These are phyloP conservation scores for Anhinga rufa DNA, from an alignment of 2,113 vertebrate genomes.

Conservation along the genomic window DNA sequence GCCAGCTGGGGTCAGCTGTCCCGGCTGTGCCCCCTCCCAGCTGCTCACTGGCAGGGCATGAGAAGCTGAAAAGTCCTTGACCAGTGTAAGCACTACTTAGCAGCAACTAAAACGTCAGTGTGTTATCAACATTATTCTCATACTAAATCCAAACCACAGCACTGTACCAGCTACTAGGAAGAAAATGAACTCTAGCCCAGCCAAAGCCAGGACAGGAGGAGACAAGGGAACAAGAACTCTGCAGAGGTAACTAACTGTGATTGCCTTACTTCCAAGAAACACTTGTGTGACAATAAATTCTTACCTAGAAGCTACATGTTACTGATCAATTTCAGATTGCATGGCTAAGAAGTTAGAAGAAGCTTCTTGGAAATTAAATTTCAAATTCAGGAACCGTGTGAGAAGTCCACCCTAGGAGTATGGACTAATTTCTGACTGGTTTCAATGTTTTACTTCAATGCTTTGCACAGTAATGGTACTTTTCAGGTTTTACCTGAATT, in stretches of 20 bases:
- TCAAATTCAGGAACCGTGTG: neutral
- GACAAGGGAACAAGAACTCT: neutral
- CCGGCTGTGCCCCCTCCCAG: no score
- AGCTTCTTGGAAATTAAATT: neutral
- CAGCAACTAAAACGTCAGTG: no score
- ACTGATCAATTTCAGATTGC: neutral
- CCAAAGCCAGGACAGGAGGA: neutral
- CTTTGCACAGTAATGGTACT: neutral
- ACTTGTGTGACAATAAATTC: neutral
- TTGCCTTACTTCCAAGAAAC: neutral
- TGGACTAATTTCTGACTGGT: neutral
- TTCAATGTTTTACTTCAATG: neutral
- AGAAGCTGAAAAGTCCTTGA: no score
- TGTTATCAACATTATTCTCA: no score
- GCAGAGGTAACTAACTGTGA: neutral
- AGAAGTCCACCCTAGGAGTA: neutral
- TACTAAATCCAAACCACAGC: no score
- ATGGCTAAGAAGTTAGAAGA: neutral
- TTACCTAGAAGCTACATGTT: neutral
- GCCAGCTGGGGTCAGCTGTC: no score
- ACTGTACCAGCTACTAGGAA: no score
- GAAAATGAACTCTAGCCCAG: no score
- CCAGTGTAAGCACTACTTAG: no score
- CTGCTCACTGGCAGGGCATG: no score
- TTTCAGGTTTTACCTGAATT: slow-evolving; percentile 86